Percentiles rank a stretch among this genome's conserved stretches.
These are phyloP conservation scores for Cephalotes varians DNA, from an alignment of 2,888 invertebrate species.

Conservation along the genomic window DNA sequence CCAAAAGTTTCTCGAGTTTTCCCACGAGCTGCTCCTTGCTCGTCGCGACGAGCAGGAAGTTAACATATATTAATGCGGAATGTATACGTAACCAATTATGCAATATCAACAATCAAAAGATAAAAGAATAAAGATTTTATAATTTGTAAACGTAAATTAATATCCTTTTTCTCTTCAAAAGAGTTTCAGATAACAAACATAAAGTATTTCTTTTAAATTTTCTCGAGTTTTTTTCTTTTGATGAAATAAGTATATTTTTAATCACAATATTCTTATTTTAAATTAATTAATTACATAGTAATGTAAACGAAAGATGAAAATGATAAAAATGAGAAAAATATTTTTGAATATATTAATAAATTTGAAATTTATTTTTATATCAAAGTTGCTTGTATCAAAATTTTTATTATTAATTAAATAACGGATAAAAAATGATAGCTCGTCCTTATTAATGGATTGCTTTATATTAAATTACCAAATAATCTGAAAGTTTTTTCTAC, in stretches of 20 bases:
- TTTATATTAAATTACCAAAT: neutral
- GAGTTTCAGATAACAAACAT: neutral
- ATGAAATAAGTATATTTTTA: neutral
- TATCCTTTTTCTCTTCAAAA: neutral
- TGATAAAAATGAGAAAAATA: neutral
- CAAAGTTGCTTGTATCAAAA: neutral
- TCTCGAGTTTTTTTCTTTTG: neutral
- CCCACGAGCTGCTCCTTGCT: conserved; percentile 60
- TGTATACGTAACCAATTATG: conserved; percentile 56
- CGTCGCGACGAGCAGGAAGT: conserved; percentile 54
- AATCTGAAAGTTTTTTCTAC: neutral
- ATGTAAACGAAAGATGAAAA: neutral
- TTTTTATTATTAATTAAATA: neutral
- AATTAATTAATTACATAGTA: neutral
- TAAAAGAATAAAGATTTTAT: conserved; percentile 40
- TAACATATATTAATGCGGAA: conserved; percentile 39
- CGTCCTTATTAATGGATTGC: neutral
- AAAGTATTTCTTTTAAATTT: neutral
- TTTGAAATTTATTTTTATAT: neutral
- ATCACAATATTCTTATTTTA: neutral
- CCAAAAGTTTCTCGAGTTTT: conserved; percentile 64
- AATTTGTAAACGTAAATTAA: conserved; percentile 17
- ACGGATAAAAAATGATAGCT: neutral
- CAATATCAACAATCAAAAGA: conserved; percentile 27
- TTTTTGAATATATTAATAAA: neutral